phyloP scores from a whole-genome alignment of 2,113 vertebrate genomes.

The Atractosteus spatula region DNA sequence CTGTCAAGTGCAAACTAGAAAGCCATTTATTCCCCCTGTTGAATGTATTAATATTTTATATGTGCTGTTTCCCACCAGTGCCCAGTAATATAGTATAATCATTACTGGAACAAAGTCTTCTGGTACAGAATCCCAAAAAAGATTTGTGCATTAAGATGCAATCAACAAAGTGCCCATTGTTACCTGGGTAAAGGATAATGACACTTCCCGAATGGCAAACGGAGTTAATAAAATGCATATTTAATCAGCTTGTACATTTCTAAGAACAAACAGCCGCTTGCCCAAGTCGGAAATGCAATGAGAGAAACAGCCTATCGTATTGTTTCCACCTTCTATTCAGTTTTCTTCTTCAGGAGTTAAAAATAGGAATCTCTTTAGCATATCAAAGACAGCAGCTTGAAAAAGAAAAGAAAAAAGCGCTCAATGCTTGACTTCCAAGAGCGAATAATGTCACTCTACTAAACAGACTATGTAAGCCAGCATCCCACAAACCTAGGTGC shows the following conservation, averaged over 20 bases:
- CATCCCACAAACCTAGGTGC: neutral
- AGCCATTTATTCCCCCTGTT: constrained; percentile 10
- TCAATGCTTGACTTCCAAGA: constrained; percentile 20
- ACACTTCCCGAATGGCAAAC: neutral
- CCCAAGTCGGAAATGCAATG: constrained; percentile 2
- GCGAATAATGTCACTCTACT: constrained; percentile 31
- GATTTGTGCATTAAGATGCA: neutral
- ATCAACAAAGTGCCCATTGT: neutral
- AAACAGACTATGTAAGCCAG: constrained; percentile 19
- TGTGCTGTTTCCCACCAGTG: constrained; percentile 12
- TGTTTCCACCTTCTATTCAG: constrained; percentile 14
- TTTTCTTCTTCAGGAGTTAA: constrained; percentile 22
- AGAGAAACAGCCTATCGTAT: constrained; percentile 1
- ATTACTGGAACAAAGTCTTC: neutral
- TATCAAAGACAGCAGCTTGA: constrained; percentile 33
- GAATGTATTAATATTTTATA: constrained; percentile 27
- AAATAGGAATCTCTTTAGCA: constrained; percentile 39
- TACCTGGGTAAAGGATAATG: neutral
- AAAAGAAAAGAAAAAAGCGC: constrained; percentile 27
- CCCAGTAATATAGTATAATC: neutral
- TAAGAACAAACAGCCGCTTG: neutral
- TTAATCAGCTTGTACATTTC: neutral
- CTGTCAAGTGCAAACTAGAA: constrained; percentile 16
- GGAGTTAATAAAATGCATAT: neutral
- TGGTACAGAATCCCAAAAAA: neutral